Percentiles rank a stretch among this genome's conserved stretches.
Evolutionary conservation across 1,140 invertebrate species (phyloP).

Genomic region (Stenopsyche tienmushanensis): DNA sequence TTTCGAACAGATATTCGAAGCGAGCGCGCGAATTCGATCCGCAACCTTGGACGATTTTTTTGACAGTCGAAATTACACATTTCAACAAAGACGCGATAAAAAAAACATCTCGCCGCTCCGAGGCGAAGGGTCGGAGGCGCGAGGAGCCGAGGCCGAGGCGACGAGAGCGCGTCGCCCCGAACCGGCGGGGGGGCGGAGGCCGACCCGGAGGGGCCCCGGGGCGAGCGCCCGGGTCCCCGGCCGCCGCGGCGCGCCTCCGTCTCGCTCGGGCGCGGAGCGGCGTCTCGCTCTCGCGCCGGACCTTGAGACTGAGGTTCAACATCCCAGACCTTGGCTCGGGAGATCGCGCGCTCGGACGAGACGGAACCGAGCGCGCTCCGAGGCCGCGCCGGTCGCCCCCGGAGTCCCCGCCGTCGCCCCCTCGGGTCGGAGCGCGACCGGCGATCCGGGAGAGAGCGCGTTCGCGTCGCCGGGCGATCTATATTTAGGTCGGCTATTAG

Average conservation of each 20-base stretch:
- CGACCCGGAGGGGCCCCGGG: background rate
- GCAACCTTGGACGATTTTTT: no score
- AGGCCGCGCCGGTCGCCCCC: background rate
- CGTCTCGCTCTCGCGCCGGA: constrained; percentile 27
- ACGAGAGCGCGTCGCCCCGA: background rate
- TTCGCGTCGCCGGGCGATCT: background rate
- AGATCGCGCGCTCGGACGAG: constrained; percentile 16
- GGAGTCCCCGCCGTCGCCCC: no score
- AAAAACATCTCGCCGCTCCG: background rate
- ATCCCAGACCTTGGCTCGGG: constrained; percentile 32
- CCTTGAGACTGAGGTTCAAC: constrained; percentile 39
- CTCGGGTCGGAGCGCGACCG: no score
- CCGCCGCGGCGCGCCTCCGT: constrained; percentile 1
- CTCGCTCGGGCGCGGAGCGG: background rate
- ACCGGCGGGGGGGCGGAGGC: background rate
- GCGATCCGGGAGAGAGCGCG: background rate
- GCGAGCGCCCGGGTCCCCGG: background rate
- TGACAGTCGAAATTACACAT: no score
- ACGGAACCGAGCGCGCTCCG: constrained; percentile 5
- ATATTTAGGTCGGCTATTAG: background rate
- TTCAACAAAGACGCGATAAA: no score
- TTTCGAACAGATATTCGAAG: background rate
- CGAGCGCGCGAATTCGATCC: no score
- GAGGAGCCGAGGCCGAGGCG: background rate
- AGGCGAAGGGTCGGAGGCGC: background rate